These are phyloP conservation scores for Uropsilus gracilis DNA, from an alignment of 2,113 vertebrate genomes.

Conservation along the genomic window DNA sequence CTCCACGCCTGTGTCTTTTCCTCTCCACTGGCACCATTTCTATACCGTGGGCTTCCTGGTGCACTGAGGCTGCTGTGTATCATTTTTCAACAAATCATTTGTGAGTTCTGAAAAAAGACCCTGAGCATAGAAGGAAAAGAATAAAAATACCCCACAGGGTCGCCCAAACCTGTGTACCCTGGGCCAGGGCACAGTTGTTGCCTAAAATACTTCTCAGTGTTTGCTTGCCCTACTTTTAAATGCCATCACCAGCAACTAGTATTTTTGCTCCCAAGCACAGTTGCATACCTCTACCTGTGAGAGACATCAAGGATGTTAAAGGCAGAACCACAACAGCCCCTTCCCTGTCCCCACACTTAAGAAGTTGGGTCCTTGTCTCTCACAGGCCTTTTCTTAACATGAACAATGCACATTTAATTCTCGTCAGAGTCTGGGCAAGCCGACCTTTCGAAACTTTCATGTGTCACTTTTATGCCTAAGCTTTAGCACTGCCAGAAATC, in stretches of 20 bases:
- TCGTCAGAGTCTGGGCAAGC: neutral
- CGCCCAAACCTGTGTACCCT: constrained; percentile 20
- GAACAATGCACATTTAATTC: neutral
- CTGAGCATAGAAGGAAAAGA: constrained; percentile 22
- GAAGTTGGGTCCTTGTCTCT: neutral
- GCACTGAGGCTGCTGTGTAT: neutral
- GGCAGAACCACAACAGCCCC: neutral
- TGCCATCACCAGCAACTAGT: neutral
- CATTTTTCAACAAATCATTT: neutral
- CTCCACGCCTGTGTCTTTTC: neutral
- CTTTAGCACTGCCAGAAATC: neutral
- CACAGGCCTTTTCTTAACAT: neutral
- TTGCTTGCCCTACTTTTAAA: constrained; percentile 61
- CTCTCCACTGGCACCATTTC: neutral
- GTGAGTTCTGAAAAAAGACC: constrained; percentile 2
- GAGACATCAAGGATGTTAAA: neutral
- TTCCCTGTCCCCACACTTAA: neutral
- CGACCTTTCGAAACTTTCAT: neutral
- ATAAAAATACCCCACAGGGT: constrained; percentile 54
- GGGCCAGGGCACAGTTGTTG: neutral
- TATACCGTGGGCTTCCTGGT: neutral
- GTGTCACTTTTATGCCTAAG: constrained; percentile 27
- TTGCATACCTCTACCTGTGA: neutral
- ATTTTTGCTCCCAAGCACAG: neutral
- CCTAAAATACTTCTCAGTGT: constrained; percentile 45